Conservation (phyloP, 2,888 invertebrate genomes). For the Eulithis testata region DNA sequence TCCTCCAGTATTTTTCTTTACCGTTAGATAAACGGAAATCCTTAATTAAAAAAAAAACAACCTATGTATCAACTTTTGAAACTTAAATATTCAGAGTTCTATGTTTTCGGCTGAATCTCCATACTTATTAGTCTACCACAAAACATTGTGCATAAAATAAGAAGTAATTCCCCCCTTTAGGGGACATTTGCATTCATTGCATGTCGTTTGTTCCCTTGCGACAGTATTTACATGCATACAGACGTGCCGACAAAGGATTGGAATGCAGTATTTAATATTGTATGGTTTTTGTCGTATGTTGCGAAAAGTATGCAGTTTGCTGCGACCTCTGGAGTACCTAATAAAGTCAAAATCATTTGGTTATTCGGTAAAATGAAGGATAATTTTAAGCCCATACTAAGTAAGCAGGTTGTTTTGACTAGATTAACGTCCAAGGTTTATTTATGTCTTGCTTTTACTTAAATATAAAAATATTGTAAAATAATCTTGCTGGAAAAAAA, state of each 20-base stretch:
- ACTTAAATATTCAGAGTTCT: background rate
- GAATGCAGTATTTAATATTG: constrained; percentile 31
- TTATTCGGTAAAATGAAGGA: background rate
- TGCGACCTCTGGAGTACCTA: too few species aligned
- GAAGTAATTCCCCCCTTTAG: constrained; percentile 29
- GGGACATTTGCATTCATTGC: constrained; percentile 59
- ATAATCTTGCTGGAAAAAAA: too few species aligned
- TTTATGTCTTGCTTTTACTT: too few species aligned
- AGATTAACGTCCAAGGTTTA: too few species aligned
- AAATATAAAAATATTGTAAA: too few species aligned
- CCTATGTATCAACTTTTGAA: background rate
- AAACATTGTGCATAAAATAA: constrained; percentile 33
- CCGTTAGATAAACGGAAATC: too few species aligned
- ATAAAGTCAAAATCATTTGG: background rate
- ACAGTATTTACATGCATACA: constrained; percentile 48
- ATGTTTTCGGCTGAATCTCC: constrained; percentile 22
- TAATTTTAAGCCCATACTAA: too few species aligned
- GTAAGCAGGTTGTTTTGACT: too few species aligned
- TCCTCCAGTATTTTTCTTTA: too few species aligned
- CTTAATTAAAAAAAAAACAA: too few species aligned
- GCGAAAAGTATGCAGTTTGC: background rate
- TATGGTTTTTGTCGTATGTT: constrained; percentile 25
- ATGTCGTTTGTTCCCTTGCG: constrained; percentile 50
- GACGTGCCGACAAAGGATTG: constrained; percentile 23
- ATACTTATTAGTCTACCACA: constrained; percentile 32